Conservation (phyloP, 2,888 invertebrate species). For the Auanema freiburgensis region DNA sequence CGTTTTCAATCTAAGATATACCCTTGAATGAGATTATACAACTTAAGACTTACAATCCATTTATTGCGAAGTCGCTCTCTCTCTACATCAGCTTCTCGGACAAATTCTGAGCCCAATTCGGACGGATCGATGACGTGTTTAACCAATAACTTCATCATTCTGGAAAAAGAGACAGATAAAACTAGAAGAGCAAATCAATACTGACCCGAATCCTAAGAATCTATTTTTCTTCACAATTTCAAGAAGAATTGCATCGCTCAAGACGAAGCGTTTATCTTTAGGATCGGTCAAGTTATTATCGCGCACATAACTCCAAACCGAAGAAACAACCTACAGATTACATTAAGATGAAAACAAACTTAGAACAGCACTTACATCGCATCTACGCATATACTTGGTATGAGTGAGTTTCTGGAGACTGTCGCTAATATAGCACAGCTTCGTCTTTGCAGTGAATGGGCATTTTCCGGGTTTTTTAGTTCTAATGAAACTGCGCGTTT, state of each 20-base stretch:
- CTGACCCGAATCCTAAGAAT: slow-evolving; percentile 31
- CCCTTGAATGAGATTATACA: no score
- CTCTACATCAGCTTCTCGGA: slow-evolving; percentile 25
- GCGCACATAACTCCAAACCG: slow-evolving; percentile 53
- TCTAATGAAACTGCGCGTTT: no score
- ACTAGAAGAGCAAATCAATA: not conserved
- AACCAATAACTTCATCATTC: slow-evolving; percentile 47
- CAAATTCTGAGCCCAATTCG: slow-evolving; percentile 29
- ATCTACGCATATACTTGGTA: slow-evolving; percentile 32
- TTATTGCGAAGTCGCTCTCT: slow-evolving; percentile 24
- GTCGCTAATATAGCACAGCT: slow-evolving; percentile 26
- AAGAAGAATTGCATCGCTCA: slow-evolving; percentile 24
- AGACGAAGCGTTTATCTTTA: slow-evolving; percentile 40
- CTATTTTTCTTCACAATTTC: slow-evolving; percentile 33
- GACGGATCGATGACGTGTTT: slow-evolving; percentile 40
- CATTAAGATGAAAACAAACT: not conserved
- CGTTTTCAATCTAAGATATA: not conserved
- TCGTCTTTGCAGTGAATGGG: slow-evolving; percentile 20
- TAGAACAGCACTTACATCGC: slow-evolving; percentile 29
- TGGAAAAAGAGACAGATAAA: slow-evolving; percentile 22
- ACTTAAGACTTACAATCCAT: slow-evolving; percentile 20
- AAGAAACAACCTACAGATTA: slow-evolving; percentile 44
- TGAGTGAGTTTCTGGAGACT: slow-evolving; percentile 30
- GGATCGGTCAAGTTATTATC: slow-evolving; percentile 50
- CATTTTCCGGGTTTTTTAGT: no score